phyloP scores from a whole-genome alignment of 2,888 invertebrate species.

The Trissolcus japonicus region DNA sequence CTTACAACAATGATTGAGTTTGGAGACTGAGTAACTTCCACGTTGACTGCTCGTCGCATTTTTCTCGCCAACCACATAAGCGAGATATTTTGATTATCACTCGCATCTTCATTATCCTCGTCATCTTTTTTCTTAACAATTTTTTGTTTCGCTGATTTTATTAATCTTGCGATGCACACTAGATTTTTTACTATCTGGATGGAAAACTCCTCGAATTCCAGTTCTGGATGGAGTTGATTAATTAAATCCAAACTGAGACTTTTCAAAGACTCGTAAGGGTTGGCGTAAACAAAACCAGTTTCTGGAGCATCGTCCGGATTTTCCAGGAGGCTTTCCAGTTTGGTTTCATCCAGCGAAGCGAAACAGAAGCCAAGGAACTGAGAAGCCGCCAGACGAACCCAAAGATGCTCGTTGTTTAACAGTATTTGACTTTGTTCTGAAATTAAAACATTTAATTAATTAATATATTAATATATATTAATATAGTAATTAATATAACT shows the following conservation, averaged over 20 bases:
- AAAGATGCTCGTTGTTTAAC: slow-evolving; percentile 88
- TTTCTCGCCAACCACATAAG: slow-evolving; percentile 86
- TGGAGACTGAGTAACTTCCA: slow-evolving; percentile 86
- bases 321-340: slow-evolving; percentile 77
- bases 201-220: slow-evolving; percentile 84
- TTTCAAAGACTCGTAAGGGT: slow-evolving; percentile 81
- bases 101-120: slow-evolving; percentile 58
- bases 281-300: slow-evolving; percentile 80
- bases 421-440: slow-evolving; percentile 83
- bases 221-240: slow-evolving; percentile 83
- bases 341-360: slow-evolving; percentile 80
- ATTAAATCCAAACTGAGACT: slow-evolving; percentile 85
- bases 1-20: slow-evolving; percentile 84
- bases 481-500: not conserved
- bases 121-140: slow-evolving; percentile 58
- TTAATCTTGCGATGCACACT: slow-evolving; percentile 83
- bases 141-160: slow-evolving; percentile 77
- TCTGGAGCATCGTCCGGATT: slow-evolving; percentile 73
- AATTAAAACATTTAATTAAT: slow-evolving; percentile 18
- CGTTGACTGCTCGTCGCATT: slow-evolving; percentile 85
- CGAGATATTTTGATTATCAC: slow-evolving; percentile 76
- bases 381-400: slow-evolving; percentile 88
- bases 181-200: slow-evolving; percentile 86
- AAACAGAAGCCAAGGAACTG: slow-evolving; percentile 87
- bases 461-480: no score